Evolutionary conservation across 2,888 invertebrate genomes (phyloP), one percentile per base, ranked within the genome.

Genomic region (Calameuta idolon): DNA sequence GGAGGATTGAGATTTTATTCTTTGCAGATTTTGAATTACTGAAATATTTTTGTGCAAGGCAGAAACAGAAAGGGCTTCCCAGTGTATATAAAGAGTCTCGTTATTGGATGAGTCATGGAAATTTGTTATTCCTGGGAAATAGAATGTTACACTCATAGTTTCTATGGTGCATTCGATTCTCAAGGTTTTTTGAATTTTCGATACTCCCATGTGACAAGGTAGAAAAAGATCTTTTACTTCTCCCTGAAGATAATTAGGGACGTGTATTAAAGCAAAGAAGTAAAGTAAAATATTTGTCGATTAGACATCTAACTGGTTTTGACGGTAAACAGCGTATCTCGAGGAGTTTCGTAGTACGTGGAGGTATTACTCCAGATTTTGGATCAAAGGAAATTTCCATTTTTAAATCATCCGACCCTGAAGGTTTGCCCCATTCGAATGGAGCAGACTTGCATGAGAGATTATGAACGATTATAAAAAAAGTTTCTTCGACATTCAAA

Each of bases 171-270:
- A 91, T 35, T 92, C 82, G 12, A 92, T 80, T 75, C 85, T 85
- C 23, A 92, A 74, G 40, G 86, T 83, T 55, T 90, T 80, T 1
- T 88, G 87, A 77, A 85, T 81, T 15, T 84, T 85, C 23, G 79
- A 82, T 40, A 85, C 79, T 30, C 90, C 89, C n/a, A 91, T 82
- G 79, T 90, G 90, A 79, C 92, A 92, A 3, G 92, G 92, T 5
- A 92, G 78, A 74, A 85, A 88, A 37, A 92, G 81, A 37, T 91
- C 84, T 34, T 90, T 89, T 31, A 92, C 85, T 15, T 88, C 80
- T n/a, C 93, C 92, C 87, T 87, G 69, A 11, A 80, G 77, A 40
- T 34, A 11, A 23, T 55, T 55, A 55, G 23, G 2, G 9, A 23
- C 23, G 9, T 23, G 9, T 23, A 55, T 55, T 55, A 23, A 55